Evolutionary conservation across 2,797 vertebrate genomes (phyloP).

Genomic region (Myotis findleyi): DNA sequence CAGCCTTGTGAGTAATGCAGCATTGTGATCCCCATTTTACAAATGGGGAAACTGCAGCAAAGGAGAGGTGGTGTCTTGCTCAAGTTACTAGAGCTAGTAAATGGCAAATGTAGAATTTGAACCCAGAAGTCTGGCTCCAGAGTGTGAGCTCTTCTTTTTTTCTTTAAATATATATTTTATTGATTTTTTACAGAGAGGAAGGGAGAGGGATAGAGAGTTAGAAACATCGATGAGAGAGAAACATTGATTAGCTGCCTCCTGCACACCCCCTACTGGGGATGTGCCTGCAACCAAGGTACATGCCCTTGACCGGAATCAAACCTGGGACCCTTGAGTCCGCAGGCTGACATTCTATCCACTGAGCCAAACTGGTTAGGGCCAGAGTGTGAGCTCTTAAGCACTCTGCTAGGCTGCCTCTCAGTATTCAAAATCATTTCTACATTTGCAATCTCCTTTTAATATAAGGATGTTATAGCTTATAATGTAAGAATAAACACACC

Average conservation of each 20-base stretch:
- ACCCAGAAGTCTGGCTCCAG: background rate
- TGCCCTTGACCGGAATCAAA: no score
- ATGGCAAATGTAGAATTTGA: background rate
- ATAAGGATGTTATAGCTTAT: background rate
- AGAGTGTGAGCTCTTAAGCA: background rate
- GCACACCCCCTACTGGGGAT: no score
- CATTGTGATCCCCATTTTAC: background rate
- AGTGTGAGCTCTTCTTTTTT: background rate
- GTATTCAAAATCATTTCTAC: background rate
- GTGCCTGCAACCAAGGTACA: no score
- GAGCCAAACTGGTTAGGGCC: no score
- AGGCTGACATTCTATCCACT: no score
- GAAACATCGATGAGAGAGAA: no score
- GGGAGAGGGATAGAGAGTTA: no score
- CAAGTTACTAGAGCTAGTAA: background rate
- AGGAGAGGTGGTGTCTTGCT: background rate
- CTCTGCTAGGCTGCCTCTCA: background rate
- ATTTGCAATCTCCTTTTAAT: constrained; percentile 13
- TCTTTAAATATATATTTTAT: no score
- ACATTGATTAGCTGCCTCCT: no score
- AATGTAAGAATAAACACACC: background rate
- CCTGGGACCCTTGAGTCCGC: no score
- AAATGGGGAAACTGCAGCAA: background rate
- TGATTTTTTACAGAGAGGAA: no score
- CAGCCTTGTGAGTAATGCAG: background rate